Evolutionary conservation across 1,140 invertebrate species (phyloP), one percentile per base, ranked within the genome.

Genomic region (Lordiphosa clarofinis): DNA sequence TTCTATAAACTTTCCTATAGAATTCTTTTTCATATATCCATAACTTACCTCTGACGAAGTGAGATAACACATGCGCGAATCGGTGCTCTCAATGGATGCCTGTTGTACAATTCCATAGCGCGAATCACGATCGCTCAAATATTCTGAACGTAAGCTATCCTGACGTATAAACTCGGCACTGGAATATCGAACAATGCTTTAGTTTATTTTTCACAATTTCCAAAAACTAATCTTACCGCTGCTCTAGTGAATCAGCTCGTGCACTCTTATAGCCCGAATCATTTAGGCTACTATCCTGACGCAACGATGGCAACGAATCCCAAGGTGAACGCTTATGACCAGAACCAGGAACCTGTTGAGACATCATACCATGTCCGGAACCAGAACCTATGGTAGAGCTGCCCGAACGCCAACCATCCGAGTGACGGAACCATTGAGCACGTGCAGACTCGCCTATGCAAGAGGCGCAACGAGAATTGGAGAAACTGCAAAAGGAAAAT

Each of bases 11-110:
- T 15, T n/a, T n/a, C n/a, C n/a, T n/a, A n/a, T 1, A 15, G 15
- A 15, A 15, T 15, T 15, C 15, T 15, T 15, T 15, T 21, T 39
- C 38, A 39, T 13, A 6, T 39, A 2, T 15, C 11, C 12, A 1
- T 12, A 4, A 92, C 95, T 95, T 91, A 97, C 96, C 95, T 98
- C 96, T 68, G 96, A 97, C 50, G 96, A 97, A 64, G 96, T 98
- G 86, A 98, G 92, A 91, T 98, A 97, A 90, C 96, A 97, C 53
- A 97, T 93, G 70, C 95, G 92, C 49, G 96, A 97, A 91, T 97
- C 96, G 11, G 96, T 96, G 90, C 96, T 97, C 87, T 98, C 96
- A 46, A 97, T 93, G 48, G 96, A 97, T 37, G 96, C 95, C 90
- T 98, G 96, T 90, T 97, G 95, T 70, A 96, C 94, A 89, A 97